phyloP scores from a whole-genome alignment of 2,113 vertebrate species.

The Pandion haliaetus region DNA sequence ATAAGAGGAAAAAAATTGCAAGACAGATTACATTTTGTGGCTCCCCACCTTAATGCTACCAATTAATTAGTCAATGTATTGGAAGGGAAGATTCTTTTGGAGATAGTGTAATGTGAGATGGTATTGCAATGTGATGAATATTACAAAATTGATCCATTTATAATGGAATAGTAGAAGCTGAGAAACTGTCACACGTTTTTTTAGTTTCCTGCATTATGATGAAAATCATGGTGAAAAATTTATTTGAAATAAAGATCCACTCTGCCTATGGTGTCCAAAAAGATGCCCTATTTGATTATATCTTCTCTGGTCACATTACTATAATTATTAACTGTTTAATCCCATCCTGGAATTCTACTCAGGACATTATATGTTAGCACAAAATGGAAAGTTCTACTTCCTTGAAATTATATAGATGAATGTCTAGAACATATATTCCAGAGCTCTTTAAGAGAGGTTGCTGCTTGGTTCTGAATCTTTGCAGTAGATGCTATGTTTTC shows the following conservation, averaged over 20 bases:
- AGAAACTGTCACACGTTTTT: not conserved
- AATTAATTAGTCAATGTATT: not conserved
- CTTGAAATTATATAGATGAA: not conserved
- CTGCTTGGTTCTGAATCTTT: not conserved
- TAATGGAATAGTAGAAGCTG: not conserved
- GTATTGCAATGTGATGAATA: not conserved
- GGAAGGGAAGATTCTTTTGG: not conserved
- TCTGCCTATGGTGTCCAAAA: not conserved
- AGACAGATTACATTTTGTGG: not conserved
- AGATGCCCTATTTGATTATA: not conserved
- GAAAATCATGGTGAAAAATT: not conserved
- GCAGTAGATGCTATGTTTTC: not conserved
- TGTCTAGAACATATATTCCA: constrained; percentile 21
- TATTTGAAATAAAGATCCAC: not conserved
- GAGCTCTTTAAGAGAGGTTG: not conserved
- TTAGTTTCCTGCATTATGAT: not conserved
- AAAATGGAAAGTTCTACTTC: not conserved
- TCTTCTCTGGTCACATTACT: not conserved
- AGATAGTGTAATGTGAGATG: not conserved
- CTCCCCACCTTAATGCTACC: not conserved
- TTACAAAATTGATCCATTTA: not conserved
- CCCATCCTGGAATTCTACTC: not conserved
- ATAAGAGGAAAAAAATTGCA: not conserved
- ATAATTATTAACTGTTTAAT: not conserved
- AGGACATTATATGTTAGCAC: not conserved